Evolutionary conservation across 1,140 invertebrate species (phyloP).

Genomic region (Drosophila trapezifrons): DNA sequence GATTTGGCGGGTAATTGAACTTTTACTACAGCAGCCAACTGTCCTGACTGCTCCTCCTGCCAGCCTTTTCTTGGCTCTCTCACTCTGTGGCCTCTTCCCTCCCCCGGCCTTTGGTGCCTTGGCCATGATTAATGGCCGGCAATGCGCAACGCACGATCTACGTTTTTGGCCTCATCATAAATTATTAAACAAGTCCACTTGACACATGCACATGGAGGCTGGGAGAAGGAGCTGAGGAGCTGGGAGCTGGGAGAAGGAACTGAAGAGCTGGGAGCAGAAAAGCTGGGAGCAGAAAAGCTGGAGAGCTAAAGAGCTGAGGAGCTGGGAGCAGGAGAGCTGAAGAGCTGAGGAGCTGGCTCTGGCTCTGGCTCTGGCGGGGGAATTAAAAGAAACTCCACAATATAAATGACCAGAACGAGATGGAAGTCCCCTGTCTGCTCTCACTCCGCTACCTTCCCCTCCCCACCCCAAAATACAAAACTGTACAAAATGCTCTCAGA

Average conservation of each 20-base stretch:
- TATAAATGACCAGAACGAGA: constrained; percentile 77
- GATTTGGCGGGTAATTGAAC: constrained; percentile 81
- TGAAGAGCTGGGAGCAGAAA: neutral
- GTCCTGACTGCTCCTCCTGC: constrained; percentile 5
- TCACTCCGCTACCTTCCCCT: constrained; percentile 8
- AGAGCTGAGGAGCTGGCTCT: too few relatives aligned
- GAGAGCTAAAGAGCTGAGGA: neutral
- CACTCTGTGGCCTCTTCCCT: constrained; percentile 6
- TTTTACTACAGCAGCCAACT: constrained; percentile 71
- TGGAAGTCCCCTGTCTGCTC: constrained; percentile 26
- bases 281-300: neutral
- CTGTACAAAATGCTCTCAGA: constrained; percentile 71
- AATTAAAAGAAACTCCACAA: constrained; percentile 53
- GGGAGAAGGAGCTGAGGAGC: neutral
- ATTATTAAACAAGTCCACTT: constrained; percentile 82
- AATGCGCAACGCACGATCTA: constrained; percentile 81
- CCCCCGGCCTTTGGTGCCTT: constrained; percentile 25
- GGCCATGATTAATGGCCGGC: constrained; percentile 79
- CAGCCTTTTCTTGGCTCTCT: neutral
- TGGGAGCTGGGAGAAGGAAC: neutral
- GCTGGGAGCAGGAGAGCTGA: too few relatives aligned
- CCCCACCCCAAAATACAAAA: constrained; percentile 39
- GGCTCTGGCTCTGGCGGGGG: neutral
- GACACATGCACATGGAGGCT: constrained; percentile 68
- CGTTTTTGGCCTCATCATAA: constrained; percentile 82